A percentile compares a stretch with the other conserved stretches of the same genome.
Evolutionary conservation across 2,113 vertebrate genomes (phyloP).

Genomic region (Gallinago paraguaiae): DNA sequence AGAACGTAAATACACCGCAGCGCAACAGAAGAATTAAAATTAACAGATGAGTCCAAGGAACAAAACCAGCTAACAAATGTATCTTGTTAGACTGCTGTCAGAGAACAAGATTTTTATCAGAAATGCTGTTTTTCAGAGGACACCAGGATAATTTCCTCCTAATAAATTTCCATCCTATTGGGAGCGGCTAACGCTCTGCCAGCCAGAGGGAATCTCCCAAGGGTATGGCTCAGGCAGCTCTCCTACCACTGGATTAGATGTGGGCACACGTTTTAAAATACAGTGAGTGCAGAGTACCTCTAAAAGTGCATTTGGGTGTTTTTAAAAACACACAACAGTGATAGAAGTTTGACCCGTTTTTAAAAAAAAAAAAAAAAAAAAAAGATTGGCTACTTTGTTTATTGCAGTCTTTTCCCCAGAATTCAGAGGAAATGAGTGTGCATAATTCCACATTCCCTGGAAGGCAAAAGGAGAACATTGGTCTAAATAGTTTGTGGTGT

Average conservation of each 20-base stretch:
- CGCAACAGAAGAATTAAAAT: conserved; percentile 32
- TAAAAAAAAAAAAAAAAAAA: not conserved
- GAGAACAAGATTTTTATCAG: conserved; percentile 76
- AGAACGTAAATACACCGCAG: not conserved
- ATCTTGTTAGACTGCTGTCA: conserved; percentile 70
- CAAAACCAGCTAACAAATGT: conserved; percentile 65
- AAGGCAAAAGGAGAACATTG: conserved; percentile 14
- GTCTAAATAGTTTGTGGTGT: conserved; percentile 15
- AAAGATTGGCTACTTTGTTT: not conserved
- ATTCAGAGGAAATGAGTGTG: conserved; percentile 33
- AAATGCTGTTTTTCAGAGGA: conserved; percentile 72
- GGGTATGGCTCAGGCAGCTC: not conserved
- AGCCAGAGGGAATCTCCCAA: conserved; percentile 52
- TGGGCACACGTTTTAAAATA: not conserved
- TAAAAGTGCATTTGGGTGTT: not conserved
- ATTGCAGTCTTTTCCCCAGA: not conserved
- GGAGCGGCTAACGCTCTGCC: conserved; percentile 38
- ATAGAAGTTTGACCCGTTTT: not conserved
- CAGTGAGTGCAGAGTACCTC: not conserved
- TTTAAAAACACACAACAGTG: not conserved
- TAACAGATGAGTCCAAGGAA: conserved; percentile 33
- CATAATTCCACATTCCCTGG: conserved; percentile 29
- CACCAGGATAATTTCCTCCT: conserved; percentile 71
- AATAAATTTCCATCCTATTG: conserved; percentile 74
- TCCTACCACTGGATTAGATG: conserved; percentile 19